phyloP scores from a whole-genome alignment of 2,113 vertebrate genomes.

The Sebastes schlegelii region DNA sequence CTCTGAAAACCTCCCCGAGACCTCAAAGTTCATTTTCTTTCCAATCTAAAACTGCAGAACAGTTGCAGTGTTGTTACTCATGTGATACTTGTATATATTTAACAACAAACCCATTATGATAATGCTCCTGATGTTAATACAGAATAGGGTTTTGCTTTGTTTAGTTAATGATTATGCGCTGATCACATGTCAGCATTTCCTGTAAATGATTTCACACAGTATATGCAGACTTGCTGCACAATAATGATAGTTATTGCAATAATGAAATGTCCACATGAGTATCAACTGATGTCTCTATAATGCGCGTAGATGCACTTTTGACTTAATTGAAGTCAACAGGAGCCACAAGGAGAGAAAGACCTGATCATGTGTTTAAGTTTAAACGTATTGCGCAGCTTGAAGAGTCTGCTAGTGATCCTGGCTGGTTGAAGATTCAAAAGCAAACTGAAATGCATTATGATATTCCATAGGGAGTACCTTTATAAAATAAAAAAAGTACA shows the following conservation, averaged over 20 bases:
- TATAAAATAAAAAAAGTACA: constrained; percentile 54
- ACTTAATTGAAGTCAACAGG: background rate
- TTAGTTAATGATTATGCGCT: constrained; percentile 7
- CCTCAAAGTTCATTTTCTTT: background rate
- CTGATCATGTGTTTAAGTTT: background rate
- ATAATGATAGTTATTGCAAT: constrained; percentile 42
- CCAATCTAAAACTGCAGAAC: constrained; percentile 13
- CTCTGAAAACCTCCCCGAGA: background rate
- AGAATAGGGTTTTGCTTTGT: background rate
- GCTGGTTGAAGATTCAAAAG: constrained; percentile 32
- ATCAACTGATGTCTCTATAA: background rate
- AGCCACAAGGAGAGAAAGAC: background rate
- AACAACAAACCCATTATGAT: constrained; percentile 9
- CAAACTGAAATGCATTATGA: constrained; percentile 43
- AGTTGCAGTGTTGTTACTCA: background rate
- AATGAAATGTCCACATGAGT: constrained; percentile 19
- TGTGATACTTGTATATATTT: background rate
- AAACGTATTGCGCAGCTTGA: background rate
- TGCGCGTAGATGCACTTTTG: background rate
- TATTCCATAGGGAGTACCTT: constrained; percentile 52
- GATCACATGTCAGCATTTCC: constrained; percentile 4
- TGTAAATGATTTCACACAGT: constrained; percentile 19
- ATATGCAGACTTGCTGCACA: constrained; percentile 20
- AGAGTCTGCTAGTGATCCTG: constrained; percentile 11
- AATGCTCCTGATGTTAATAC: constrained; percentile 19